Base-by-base conservation (phyloP, 2,888 invertebrate species). In the Tanypteryx hageni region DNA sequence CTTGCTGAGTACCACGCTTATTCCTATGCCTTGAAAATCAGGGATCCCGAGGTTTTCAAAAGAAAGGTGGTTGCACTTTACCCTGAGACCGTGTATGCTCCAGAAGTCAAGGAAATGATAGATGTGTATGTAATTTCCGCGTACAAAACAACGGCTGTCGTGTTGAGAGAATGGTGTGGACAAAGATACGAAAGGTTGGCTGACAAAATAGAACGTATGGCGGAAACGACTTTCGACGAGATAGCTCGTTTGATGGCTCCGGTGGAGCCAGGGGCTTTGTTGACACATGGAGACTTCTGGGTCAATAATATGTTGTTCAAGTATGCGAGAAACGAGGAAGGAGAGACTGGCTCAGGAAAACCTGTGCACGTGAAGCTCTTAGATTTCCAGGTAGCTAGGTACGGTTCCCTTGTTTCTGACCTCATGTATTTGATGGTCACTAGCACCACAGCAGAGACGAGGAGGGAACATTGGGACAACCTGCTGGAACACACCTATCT, bases 1-100 rank as follows among this genome's bases (percentile, higher is more conserved):
- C 61, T 92, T 64, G 92, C 85, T 3, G 56, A 27, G 9, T 68
- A 83, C 68, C 92, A 92, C 76, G 92, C 86, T 0, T 68, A 59
- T n/a, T 86, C 92, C 3, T 86, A 56, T n/a, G 18, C 57, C 56
- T 58, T 92, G 68, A 85, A 92, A 58, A 59, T 22, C 56, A 64
- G 57, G 27, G 68, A 92, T 5, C 68, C 68, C 2, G 85, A 86
- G 27, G 22, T 16, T 0, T 86, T 86, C 57, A 22, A 44, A 13
- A 44, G n/a, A 18, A 92, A 84, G 16, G 57, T 82, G n/a, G 61
- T 85, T 31, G 44, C 44, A 18, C 61, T 61, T n/a, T 85, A 76
- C 31, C 92, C 59, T 0, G 92, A 92, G 76, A 61, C 85, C 61
- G 64, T 92, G 44, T 85, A 64, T 57, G 27, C 22, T 16, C 10